Percentiles rank a stretch among this genome's conserved stretches.
Evolutionary conservation across 2,797 vertebrate species (phyloP).

Genomic region (Schizothorax lantsangensis): DNA sequence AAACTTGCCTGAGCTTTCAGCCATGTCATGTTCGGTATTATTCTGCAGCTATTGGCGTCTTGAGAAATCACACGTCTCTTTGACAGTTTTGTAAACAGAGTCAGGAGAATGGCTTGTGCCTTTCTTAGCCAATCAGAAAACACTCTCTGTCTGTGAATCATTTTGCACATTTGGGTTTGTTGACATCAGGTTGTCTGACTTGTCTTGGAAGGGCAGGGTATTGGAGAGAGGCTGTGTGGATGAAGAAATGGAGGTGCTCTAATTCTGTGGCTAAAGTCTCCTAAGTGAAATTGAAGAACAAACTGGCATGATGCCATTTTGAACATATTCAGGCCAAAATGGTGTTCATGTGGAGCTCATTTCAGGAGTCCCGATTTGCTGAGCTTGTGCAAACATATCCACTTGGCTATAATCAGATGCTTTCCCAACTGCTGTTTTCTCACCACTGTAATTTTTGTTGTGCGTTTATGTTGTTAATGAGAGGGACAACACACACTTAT

Average conservation of each 20-base stretch:
- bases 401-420: background rate
- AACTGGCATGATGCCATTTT: background rate
- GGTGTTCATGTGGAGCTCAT: background rate
- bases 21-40: background rate
- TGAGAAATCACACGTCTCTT: background rate
- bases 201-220: background rate
- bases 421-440: background rate
- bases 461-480: background rate
- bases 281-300: background rate
- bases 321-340: background rate
- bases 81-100: background rate
- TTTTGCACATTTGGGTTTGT: conserved; percentile 12
- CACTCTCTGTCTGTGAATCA: background rate
- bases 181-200: background rate
- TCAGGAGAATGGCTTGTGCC: background rate
- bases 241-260: background rate
- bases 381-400: background rate
- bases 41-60: background rate
- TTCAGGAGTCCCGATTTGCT: background rate
- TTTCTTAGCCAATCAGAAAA: conserved; percentile 6
- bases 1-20: background rate
- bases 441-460: background rate
- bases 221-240: background rate
- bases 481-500: background rate
- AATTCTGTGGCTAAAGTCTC: background rate